Evolutionary conservation across 2,113 vertebrate species (phyloP), one percentile per base, ranked within the genome.

Genomic region (Ammodytes marinus): DNA sequence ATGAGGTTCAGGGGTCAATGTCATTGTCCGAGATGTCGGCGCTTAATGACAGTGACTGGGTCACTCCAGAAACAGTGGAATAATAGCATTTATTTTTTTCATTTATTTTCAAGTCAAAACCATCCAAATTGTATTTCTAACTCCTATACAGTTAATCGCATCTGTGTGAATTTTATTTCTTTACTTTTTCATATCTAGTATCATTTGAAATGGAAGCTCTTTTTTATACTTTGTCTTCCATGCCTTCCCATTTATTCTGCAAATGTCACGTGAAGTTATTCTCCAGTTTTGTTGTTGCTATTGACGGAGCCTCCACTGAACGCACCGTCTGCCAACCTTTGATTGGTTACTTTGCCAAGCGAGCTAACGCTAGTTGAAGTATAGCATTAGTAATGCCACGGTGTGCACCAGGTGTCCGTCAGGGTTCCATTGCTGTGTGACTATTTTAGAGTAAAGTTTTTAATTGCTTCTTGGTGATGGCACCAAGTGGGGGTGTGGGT

Each of bases 391-490:
- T 70, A 7, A 50, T 53, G 45, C 19, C 11, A 37, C 15, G 8
- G 45, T 42, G 35, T 60, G 40, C 37, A 49, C 27, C 27, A 2
- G n/a, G 54, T 35, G 35, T 80, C 61, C 63, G 49, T 47, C 45
- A 65, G 72, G 27, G 27, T 47, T 58, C 10, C 8, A 14, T 6
- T 52, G 57, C 57, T 49, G 40, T 27, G 76, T 6, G 67, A 68
- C 54, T 55, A 39, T 69, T 74, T 53, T 42, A 8, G 8, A 60
- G 61, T 50, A 40, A 2, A 11, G 8, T 17, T 69, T 82, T 68
- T 69, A 79, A 79, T 83, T 80, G 71, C 75, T 55, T 80, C 54
- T 49, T 63, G 71, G 76, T 54, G 42, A 2, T 8, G n/a, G 14
- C 8, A 0, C 53, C 2, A 42, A 35, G n/a, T 45, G 46, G 45